Conservation (phyloP, 1,140 invertebrate species). For the Meteorus sp. region DNA sequence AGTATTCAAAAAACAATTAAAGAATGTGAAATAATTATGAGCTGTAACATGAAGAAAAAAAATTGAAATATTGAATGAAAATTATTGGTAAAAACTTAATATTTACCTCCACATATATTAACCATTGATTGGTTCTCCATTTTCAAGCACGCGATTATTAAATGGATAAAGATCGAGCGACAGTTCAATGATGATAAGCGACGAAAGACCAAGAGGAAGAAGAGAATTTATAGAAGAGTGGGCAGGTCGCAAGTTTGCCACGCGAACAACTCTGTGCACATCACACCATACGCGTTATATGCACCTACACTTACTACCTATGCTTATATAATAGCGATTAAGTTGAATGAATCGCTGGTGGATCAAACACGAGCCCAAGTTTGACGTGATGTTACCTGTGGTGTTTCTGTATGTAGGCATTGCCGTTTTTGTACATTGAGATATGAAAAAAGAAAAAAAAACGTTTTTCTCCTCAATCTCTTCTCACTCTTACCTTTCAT, state of each 20-base stretch:
- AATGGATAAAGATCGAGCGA: conserved; percentile 24
- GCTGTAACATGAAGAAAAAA: no score
- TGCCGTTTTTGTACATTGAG: no score
- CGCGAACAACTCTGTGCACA: conserved; percentile 5
- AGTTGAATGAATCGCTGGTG: conserved; percentile 22
- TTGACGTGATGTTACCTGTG: no score
- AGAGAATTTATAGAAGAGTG: no score
- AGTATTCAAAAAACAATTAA: no score
- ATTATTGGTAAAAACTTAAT: background rate
- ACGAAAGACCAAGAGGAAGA: no score
- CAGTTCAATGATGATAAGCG: conserved; percentile 21
- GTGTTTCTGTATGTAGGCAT: no score
- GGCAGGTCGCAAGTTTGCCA: conserved; percentile 13
- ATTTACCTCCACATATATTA: no score
- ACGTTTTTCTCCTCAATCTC: conserved; percentile 2
- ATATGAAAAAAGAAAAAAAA: no score
- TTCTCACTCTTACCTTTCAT: background rate
- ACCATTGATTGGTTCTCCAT: no score
- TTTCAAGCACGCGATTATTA: conserved; percentile 21
- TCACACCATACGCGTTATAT: background rate
- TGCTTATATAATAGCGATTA: background rate
- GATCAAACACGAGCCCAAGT: conserved; percentile 23
- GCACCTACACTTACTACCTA: background rate
- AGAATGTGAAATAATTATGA: no score
- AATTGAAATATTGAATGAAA: background rate